Conservation (phyloP, 1,140 invertebrate genomes). For the Ectropis grisescens region DNA sequence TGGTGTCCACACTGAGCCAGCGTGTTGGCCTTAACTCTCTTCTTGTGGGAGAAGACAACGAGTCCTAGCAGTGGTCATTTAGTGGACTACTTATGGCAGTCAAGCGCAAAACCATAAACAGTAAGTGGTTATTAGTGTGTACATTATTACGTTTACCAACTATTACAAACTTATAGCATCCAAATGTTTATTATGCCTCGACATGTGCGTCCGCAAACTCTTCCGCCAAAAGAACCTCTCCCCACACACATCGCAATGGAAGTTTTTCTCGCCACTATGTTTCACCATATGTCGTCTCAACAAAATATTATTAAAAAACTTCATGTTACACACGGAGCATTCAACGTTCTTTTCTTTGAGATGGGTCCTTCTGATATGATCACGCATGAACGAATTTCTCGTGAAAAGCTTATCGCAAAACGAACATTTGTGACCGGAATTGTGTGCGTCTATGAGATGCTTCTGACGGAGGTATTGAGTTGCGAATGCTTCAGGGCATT, state of each 20-base stretch:
- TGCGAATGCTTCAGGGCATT: constrained; percentile 41
- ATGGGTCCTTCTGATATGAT: constrained; percentile 51
- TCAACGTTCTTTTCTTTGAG: constrained; percentile 59
- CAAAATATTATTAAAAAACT: constrained; percentile 57
- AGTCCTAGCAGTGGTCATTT: too few relatives aligned
- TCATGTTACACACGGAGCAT: constrained; percentile 60
- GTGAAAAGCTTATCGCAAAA: constrained; percentile 54
- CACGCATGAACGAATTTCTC: constrained; percentile 45
- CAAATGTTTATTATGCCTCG: constrained; percentile 36
- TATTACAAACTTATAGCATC: too few relatives aligned
- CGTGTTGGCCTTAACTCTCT: too few relatives aligned
- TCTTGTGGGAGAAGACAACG: too few relatives aligned
- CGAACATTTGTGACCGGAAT: constrained; percentile 45
- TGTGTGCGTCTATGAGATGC: constrained; percentile 47
- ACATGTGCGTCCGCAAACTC: constrained; percentile 43
- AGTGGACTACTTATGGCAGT: too few relatives aligned
- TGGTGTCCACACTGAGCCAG: too few relatives aligned
- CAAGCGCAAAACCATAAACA: too few relatives aligned
- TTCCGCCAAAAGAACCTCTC: constrained; percentile 59
- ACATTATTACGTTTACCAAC: too few relatives aligned
- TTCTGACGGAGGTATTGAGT: constrained; percentile 53
- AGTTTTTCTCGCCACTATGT: constrained; percentile 64
- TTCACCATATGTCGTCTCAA: constrained; percentile 83
- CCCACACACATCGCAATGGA: constrained; percentile 57
- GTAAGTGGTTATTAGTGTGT: too few relatives aligned